Evolutionary conservation across 1,140 invertebrate species (phyloP).

Genomic region (Drosophila cardini): DNA sequence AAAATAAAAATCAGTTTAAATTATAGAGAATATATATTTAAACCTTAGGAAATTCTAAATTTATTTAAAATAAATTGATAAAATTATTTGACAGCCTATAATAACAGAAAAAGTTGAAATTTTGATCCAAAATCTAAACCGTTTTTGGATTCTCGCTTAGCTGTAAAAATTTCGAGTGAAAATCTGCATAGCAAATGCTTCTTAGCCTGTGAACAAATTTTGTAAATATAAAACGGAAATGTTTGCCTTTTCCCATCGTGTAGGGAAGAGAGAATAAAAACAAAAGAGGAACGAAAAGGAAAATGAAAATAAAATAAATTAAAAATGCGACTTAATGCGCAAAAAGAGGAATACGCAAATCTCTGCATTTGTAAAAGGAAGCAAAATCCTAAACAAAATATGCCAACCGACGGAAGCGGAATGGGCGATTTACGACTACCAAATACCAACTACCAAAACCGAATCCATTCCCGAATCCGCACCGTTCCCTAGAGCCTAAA

Average conservation of each 20-base stretch:
- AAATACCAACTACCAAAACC: neutral
- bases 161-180: conserved; percentile 1
- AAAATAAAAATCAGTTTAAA: too few species aligned
- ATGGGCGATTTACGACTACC: conserved; percentile 11
- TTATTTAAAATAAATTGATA: too few species aligned
- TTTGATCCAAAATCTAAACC: neutral
- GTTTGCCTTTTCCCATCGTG: conserved; percentile 45
- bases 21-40: too few species aligned
- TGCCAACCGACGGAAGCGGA: conserved; percentile 59
- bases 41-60: too few species aligned
- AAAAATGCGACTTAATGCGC: conserved; percentile 77
- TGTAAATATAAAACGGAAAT: conserved; percentile 78
- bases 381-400: conserved; percentile 76
- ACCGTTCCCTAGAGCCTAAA: conserved; percentile 30
- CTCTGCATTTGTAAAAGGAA: conserved; percentile 75
- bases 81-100: too few species aligned
- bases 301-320: conserved; percentile 60
- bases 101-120: neutral
- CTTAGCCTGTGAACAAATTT: conserved; percentile 60
- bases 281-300: conserved; percentile 8
- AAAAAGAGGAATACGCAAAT: conserved; percentile 60
- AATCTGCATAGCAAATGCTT: conserved; percentile 52
- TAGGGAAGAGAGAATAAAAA: conserved; percentile 30
- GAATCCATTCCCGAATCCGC: conserved; percentile 21
- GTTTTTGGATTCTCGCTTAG: neutral